Percentiles rank a stretch among this genome's conserved stretches.
Conservation (phyloP, 2,797 vertebrate genomes). For the Prionace glauca region DNA sequence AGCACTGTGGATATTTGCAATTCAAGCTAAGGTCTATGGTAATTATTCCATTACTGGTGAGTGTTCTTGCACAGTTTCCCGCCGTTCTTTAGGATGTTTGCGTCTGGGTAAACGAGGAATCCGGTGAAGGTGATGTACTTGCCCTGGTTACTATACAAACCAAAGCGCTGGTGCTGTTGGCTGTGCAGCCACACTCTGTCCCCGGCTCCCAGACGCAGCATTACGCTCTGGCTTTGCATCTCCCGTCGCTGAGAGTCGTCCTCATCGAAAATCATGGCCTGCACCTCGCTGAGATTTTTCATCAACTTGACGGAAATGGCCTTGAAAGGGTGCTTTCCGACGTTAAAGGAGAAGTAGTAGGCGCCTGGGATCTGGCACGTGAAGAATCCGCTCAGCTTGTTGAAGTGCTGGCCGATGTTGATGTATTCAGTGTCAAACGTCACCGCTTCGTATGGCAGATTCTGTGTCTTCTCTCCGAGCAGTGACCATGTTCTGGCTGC, state of each 20-base stretch:
- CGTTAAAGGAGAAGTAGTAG: slow-evolving; percentile 69
- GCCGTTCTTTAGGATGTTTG: slow-evolving; percentile 33
- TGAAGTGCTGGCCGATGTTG: slow-evolving; percentile 66
- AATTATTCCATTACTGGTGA: not conserved
- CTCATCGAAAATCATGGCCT: slow-evolving; percentile 72
- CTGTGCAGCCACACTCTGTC: slow-evolving; percentile 69
- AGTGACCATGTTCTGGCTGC: slow-evolving; percentile 60
- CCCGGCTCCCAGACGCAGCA: slow-evolving; percentile 56
- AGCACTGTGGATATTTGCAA: not conserved
- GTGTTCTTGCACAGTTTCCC: not conserved
- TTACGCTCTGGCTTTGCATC: slow-evolving; percentile 71
- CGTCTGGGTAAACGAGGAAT: slow-evolving; percentile 63
- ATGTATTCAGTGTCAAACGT: slow-evolving; percentile 69
- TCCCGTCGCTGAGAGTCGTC: slow-evolving; percentile 61
- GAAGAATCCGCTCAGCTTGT: slow-evolving; percentile 62
- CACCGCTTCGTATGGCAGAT: slow-evolving; percentile 54
- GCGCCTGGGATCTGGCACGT: slow-evolving; percentile 59
- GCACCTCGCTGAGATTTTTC: slow-evolving; percentile 62
- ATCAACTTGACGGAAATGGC: slow-evolving; percentile 70
- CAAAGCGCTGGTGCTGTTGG: slow-evolving; percentile 65
- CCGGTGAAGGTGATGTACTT: slow-evolving; percentile 70
- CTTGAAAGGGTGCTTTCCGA: slow-evolving; percentile 66
- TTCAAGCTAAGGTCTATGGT: not conserved
- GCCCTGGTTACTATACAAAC: slow-evolving; percentile 72
- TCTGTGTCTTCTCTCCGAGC: slow-evolving; percentile 53